Evolutionary conservation across 2,888 invertebrate genomes (phyloP), one percentile per base, ranked within the genome.

Genomic region (Osmoderma eremita): DNA sequence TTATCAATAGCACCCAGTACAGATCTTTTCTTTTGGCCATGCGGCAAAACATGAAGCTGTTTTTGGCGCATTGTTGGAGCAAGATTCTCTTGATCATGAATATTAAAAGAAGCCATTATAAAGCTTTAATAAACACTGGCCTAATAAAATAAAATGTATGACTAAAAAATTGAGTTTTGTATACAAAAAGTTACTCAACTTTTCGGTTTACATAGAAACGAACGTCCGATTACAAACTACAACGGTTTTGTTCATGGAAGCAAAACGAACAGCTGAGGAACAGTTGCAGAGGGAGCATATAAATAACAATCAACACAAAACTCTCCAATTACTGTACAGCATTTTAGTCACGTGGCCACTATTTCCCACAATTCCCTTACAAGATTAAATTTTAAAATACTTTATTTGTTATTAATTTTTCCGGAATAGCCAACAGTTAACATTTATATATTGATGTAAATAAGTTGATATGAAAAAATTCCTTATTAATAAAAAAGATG

Each of bases 71-170:
- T 63, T 69, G 77, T 74, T 4, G 84, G 79, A 74, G 87, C 84
- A 69, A 84, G 83, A 82, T 93, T 93, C 83, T 92, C 92, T 81
- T 90, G 89, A 83, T 92, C 89, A 82, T 89, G 90, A 78, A 92
- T 90, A 83, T 88, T 87, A 82, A 92, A 89, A 75, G 88, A 86
- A 82, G 91, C 91, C 92, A 92, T 91, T 82, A 13, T 30, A 53
- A 42, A 53, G 18, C 38, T 24, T n/a, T 56, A 13, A 22, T 41
- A 15, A 53, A 53, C 42, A 51, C 42, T 41, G 53, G 53, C 30
- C 24, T 18, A n/a, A 17, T 13, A 41, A 49, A 48, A 61, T 22
- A 58, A 58, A 39, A 50, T 24, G 49, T 50, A 13, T 8, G 54
- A 20, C 17, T 24, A 12, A 24, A 67, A 67, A 41, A 36, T 41